Evolutionary conservation across 2,797 vertebrate species (phyloP).

Genomic region (Clangula hyemalis): DNA sequence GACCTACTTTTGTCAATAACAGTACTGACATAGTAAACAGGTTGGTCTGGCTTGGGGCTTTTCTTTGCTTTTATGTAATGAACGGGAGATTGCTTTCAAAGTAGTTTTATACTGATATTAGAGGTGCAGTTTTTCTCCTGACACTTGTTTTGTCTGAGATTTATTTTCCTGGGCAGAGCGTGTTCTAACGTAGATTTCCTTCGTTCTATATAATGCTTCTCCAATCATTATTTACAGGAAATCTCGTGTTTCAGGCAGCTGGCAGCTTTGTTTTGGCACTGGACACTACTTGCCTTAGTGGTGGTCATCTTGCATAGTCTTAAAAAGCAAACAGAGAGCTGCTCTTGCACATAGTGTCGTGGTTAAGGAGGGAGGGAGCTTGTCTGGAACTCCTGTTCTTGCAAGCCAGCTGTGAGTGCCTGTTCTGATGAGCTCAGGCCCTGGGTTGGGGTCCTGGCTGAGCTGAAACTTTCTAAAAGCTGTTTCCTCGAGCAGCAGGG

Average conservation of each 20-base stretch:
- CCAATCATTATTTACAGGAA: not conserved
- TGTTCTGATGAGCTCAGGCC: not conserved
- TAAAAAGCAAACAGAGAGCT: not conserved
- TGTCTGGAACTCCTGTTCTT: not conserved
- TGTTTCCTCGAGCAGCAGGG: not conserved
- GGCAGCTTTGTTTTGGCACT: not conserved
- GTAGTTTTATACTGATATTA: fast-evolving
- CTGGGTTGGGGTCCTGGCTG: not conserved
- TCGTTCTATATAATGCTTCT: not conserved
- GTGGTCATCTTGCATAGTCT: not conserved
- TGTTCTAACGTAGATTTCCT: not conserved
- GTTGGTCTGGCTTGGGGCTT: conserved; percentile 19
- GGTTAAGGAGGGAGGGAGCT: not conserved
- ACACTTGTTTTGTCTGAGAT: not conserved
- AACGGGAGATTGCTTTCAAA: not conserved
- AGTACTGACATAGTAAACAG: conserved; percentile 43
- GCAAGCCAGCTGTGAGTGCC: not conserved
- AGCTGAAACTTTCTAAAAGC: not conserved
- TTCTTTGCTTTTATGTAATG: fast-evolving
- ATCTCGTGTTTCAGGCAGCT: not conserved
- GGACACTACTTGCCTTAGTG: not conserved
- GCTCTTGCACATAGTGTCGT: not conserved
- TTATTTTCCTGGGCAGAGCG: not conserved
- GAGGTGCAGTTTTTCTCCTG: not conserved
- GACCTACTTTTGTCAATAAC: conserved; percentile 78